Evolutionary conservation across 2,888 invertebrate genomes (phyloP), one percentile per base, ranked within the genome.

Genomic region (Drosophila anomalata): DNA sequence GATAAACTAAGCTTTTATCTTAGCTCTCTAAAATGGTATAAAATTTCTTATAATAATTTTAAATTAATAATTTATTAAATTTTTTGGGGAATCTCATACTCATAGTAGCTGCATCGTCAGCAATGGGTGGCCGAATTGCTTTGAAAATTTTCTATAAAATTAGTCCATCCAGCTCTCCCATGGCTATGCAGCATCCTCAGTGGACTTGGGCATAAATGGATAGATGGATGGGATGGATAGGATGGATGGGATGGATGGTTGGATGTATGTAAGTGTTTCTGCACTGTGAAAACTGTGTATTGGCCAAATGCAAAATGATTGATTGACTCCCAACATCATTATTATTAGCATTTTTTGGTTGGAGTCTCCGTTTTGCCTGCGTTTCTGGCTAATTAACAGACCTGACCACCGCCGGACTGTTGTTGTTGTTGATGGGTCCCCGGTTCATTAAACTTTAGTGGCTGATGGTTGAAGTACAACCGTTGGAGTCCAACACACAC

Each of bases 241-340:
- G 26, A 39, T 39, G 39, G 14, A 14, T 29, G 31, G 41, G 41
- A 29, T 46, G 29, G 39, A 22, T 17, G 8, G 36, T 29, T 31
- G 31, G n/a, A 12, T 61, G 44, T 36, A 31, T 59, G 50, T 59
- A 60, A 54, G 67, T 66, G 44, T 70, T 66, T 76, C 61, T 65
- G 67, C 72, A 77, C 54, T 79, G 57, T 58, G 41, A 29, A 60
- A 60, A 46, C 53, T 41, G 56, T 31, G 54, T 66, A 59, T 68
- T 62, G 68, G 69, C 52, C 73, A 76, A 80, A 69, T 81, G 79
- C 62, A 65, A 82, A 87, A 88, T 84, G 83, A 84, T 84, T 84
- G 88, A 84, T 84, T 79, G 69, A 75, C 73, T 83, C 71, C 73
- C 51, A 68, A 73, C 79, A 78, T 82, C 73, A 86, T 86, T 86